Evolutionary conservation across 2,113 vertebrate genomes (phyloP).

Genomic region (Oryzias woworae): DNA sequence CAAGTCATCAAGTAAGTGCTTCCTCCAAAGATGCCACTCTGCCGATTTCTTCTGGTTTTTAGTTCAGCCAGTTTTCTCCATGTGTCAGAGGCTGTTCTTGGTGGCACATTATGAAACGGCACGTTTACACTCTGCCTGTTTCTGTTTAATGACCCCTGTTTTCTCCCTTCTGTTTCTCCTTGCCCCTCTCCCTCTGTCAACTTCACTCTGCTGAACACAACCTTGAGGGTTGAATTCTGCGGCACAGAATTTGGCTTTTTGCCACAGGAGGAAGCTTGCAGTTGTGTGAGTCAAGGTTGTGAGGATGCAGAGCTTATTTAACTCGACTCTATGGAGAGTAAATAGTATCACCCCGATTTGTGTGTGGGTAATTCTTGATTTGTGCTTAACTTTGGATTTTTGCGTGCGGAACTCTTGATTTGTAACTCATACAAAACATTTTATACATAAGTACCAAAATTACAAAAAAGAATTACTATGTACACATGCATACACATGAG

Average conservation of each 20-base stretch:
- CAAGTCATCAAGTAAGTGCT: conserved; percentile 98
- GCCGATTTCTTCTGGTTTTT: background rate
- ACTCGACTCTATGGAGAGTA: too few species aligned
- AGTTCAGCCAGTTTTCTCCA: background rate
- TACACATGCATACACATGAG: too few species aligned
- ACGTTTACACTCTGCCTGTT: conserved; percentile 28
- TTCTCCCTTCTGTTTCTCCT: background rate
- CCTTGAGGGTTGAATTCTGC: conserved; percentile 67
- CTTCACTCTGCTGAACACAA: conserved; percentile 61
- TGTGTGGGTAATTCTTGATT: too few species aligned
- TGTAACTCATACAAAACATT: too few species aligned
- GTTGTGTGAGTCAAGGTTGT: conserved; percentile 37
- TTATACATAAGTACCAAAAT: conserved; percentile 1
- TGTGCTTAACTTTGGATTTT: too few species aligned
- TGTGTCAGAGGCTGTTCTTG: background rate
- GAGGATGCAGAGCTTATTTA: conserved; percentile 13
- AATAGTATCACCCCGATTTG: too few species aligned
- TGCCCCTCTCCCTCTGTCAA: conserved; percentile 6
- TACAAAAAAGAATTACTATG: background rate
- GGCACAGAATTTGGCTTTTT: conserved; percentile 56
- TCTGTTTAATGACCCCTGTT: conserved; percentile 27
- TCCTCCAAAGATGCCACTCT: background rate
- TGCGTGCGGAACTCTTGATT: too few species aligned
- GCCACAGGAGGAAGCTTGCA: conserved; percentile 40
- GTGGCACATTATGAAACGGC: conserved; percentile 18